A percentile compares a stretch with the other conserved stretches of the same genome.
These are phyloP conservation scores for Dendrolimus pini DNA, from an alignment of 2,888 invertebrate genomes.

Conservation along the genomic window DNA sequence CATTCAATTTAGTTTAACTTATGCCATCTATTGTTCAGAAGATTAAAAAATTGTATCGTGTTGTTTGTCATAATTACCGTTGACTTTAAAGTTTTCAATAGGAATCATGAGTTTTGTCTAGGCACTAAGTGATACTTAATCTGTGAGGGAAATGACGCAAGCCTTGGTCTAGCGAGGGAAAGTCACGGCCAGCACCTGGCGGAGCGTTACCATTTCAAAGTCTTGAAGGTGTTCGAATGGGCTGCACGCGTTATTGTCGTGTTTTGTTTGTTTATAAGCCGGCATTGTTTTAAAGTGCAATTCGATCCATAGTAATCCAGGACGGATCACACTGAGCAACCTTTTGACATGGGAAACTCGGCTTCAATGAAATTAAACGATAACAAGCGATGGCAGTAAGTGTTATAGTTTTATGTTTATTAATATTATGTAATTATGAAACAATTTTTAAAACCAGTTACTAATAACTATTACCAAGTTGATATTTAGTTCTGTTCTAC, in stretches of 20 bases:
- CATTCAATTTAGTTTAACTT: no score
- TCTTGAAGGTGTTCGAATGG: constrained; percentile 32
- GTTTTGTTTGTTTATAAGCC: constrained; percentile 9
- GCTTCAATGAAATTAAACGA: constrained; percentile 64
- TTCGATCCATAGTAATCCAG: not conserved
- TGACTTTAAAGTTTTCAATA: constrained; percentile 7
- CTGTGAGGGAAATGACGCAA: constrained; percentile 31
- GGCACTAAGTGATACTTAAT: constrained; percentile 8
- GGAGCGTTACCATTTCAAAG: constrained; percentile 21
- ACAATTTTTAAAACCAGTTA: not conserved
- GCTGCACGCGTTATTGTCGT: constrained; percentile 32
- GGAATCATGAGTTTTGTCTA: not conserved
- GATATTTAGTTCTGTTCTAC: no score
- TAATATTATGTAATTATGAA: not conserved
- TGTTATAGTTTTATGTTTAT: constrained; percentile 16
- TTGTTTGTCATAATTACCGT: constrained; percentile 5
- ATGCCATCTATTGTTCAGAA: no score
- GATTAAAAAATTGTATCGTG: no score
- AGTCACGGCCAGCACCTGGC: constrained; percentile 54
- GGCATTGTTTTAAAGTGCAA: not conserved
- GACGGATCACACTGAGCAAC: no score
- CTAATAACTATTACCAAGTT: not conserved
- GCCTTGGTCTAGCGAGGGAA: constrained; percentile 38
- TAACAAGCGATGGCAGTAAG: constrained; percentile 67
- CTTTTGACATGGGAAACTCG: constrained; percentile 54